A percentile compares a stretch with the other conserved stretches of the same genome.
Conservation (phyloP, 2,888 invertebrate genomes). For the Drosophila tanythrix region DNA sequence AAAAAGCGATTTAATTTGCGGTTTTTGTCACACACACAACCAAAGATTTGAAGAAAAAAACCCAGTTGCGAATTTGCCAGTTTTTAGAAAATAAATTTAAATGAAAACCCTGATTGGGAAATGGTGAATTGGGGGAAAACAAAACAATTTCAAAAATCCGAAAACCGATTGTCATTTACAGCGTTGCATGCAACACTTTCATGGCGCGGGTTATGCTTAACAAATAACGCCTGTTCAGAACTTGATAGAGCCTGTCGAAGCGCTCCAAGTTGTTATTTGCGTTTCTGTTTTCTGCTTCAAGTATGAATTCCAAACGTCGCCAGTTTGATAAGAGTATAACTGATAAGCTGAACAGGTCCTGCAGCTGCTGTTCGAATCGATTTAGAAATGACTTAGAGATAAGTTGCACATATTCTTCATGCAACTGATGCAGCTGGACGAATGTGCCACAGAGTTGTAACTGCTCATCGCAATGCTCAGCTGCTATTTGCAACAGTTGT, state of each 20-base stretch:
- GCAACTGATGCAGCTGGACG: conserved; percentile 23
- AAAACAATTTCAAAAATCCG: not conserved
- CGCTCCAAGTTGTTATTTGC: not conserved
- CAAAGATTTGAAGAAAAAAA: conserved; percentile 60
- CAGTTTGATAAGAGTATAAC: conserved; percentile 17
- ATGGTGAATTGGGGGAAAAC: not conserved
- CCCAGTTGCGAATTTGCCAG: conserved; percentile 44
- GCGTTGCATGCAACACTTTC: not conserved
- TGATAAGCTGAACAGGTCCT: conserved; percentile 11
- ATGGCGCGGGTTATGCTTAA: not conserved
- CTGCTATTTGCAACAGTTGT: not conserved
- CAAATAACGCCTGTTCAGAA: not conserved
- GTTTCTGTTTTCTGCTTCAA: not conserved
- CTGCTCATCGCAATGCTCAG: not conserved
- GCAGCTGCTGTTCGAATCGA: not conserved
- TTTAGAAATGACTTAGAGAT: not conserved
- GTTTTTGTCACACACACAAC: conserved; percentile 59
- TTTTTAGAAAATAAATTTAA: conserved; percentile 17
- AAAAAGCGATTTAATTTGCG: conserved; percentile 79
- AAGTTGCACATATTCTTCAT: conserved; percentile 17
- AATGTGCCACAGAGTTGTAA: not conserved
- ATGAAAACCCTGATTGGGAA: conserved; percentile 19
- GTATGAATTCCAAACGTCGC: conserved; percentile 13
- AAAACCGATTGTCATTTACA: not conserved
- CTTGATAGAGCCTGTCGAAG: not conserved